Percentiles rank a stretch among this genome's conserved stretches.
Conservation (phyloP, 2,797 vertebrate genomes). For the Staurois parvus region DNA sequence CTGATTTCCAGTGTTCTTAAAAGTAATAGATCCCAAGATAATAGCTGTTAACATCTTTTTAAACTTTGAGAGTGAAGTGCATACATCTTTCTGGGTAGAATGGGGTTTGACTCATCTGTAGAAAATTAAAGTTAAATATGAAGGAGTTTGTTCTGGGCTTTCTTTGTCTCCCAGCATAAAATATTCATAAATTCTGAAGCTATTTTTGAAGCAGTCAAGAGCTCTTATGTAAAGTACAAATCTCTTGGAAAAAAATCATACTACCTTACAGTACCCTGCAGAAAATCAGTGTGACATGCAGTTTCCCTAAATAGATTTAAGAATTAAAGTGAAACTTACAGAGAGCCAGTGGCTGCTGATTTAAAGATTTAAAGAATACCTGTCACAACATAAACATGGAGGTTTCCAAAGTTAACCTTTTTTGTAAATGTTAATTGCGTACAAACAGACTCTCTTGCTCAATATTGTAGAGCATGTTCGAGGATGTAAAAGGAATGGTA, state of each 20-base stretch:
- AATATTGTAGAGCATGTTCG: too few relatives aligned
- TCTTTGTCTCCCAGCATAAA: conserved; percentile 57
- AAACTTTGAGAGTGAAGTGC: conserved; percentile 11
- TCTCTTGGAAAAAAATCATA: conserved; percentile 46
- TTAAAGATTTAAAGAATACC: too few relatives aligned
- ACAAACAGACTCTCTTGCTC: too few relatives aligned
- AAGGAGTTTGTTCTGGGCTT: conserved; percentile 55
- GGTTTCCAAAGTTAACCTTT: too few relatives aligned
- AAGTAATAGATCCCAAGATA: conserved; percentile 22
- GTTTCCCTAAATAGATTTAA: conserved; percentile 43
- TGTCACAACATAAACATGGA: too few relatives aligned
- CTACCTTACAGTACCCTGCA: conserved; percentile 50
- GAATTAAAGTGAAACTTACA: conserved; percentile 11
- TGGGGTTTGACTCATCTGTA: conserved; percentile 33
- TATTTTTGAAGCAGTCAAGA: conserved; percentile 57
- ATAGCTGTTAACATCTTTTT: conserved; percentile 2
- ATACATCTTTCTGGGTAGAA: conserved; percentile 22
- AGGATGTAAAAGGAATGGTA: too few relatives aligned
- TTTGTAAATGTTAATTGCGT: too few relatives aligned
- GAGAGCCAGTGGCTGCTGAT: too few relatives aligned
- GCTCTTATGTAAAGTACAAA: conserved; percentile 60
- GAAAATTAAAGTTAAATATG: conserved; percentile 57
- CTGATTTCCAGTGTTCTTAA: conserved; percentile 1
- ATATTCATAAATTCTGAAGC: conserved; percentile 51
- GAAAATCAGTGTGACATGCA: conserved; percentile 46